Evolutionary conservation across 1,140 invertebrate species (phyloP), one percentile per base, ranked within the genome.

Genomic region (Phymastichus coffea): DNA sequence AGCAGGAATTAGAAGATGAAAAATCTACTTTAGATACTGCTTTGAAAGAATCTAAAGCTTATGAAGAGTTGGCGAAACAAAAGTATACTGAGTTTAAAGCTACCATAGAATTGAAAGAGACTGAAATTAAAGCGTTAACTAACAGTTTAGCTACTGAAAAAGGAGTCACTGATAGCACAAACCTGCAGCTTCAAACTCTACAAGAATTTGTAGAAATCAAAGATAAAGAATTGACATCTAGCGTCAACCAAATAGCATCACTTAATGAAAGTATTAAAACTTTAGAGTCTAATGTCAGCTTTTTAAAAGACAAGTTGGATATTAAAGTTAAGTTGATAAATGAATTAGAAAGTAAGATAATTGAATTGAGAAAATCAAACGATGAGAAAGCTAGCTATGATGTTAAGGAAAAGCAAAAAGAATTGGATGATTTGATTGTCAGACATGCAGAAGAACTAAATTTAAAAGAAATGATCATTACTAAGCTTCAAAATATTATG

Each of bases 231-330:
- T 66, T 63, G 44, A 23, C 22, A n/a, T 44, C 63, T 44, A 58
- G 68, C 3, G 7, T 28, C 2, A 67, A 68, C 30, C 54, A 58
- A 38, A 74, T 72, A 48, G 59, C 41, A 9, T 53, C 33, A 43
- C 43, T 74, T 26, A 70, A 76, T 40, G 68, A 70, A 7, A 71
- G 53, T 33, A 40, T 69, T 23, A 64, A 71, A 33, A 51, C 35
- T n/a, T 25, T 70, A 17, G 62, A 72, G 49, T 56, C 37, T 19
- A 65, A 33, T 61, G 26, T 56, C 35, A 26, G 9, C 19, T 48
- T 41, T 46, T 25, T 68, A 2, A 56, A 66, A 47, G 37, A 63
- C 0, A 63, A 72, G 20, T 23, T 71, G 17, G 26, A 63, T 3
- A 47, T 46, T 14, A 70, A 65, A 51, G 15, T 3, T 4, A 56